Evolutionary conservation across 37 sponge, comb jelly and placozoan genomes (phyloP).

Genomic region (Bolinopsis microptera): DNA sequence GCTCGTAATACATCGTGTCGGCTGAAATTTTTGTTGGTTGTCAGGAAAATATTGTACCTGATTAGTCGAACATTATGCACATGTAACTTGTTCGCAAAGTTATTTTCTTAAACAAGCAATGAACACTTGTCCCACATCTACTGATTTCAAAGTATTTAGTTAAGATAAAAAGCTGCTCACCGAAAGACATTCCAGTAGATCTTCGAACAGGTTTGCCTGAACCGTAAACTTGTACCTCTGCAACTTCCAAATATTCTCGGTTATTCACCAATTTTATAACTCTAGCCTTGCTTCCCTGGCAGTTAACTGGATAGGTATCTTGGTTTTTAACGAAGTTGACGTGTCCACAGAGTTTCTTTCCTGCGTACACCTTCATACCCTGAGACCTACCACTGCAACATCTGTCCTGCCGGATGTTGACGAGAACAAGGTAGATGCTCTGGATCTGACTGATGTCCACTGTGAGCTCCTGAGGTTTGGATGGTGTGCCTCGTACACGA

Average conservation of each 20-base stretch:
- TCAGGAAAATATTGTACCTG: too few species aligned
- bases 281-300: not conserved
- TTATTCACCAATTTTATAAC: not conserved
- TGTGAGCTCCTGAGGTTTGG: not conserved
- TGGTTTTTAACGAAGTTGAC: not conserved
- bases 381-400: not conserved
- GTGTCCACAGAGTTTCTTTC: not conserved
- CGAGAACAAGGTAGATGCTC: not conserved
- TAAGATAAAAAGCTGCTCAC: too few species aligned
- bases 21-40: not conserved
- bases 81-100: too few species aligned
- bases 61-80: too few species aligned
- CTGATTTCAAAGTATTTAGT: too few species aligned
- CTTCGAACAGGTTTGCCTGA: not conserved
- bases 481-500: not conserved
- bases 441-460: slow-evolving; percentile 8
- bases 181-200: not conserved
- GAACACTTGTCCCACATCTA: too few species aligned
- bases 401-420: not conserved
- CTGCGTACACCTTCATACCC: slow-evolving; percentile 22
- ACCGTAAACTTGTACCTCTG: not conserved
- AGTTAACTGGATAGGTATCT: not conserved
- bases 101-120: too few species aligned
- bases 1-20: not conserved
- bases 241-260: not conserved